Evolutionary conservation across 2,888 invertebrate genomes (phyloP).

Genomic region (Ptychoptera contaminata): DNA sequence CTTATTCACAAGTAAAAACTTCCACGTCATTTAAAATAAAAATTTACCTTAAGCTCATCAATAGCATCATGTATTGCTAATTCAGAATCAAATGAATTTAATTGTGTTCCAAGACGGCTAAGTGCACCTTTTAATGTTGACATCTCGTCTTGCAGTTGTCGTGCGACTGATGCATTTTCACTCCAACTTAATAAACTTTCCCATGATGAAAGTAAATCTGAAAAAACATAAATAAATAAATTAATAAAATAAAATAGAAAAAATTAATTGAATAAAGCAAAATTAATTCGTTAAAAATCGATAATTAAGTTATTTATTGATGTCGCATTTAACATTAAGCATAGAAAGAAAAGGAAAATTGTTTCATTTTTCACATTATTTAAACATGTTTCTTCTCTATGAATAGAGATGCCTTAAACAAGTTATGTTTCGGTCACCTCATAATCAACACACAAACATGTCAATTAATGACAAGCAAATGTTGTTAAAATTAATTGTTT

Average conservation of each 20-base stretch:
- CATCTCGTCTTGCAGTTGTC: conserved; percentile 32
- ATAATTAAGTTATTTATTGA: not conserved
- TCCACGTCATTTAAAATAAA: not conserved
- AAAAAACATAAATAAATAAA: conserved; percentile 10
- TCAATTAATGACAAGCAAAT: too few relatives aligned
- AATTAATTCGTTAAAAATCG: not conserved
- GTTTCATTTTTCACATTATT: too few relatives aligned
- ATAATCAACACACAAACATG: too few relatives aligned
- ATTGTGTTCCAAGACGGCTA: conserved; percentile 20
- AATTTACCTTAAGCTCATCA: conserved; percentile 27
- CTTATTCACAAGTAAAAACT: not conserved
- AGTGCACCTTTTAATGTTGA: conserved; percentile 25
- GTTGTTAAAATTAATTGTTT: too few relatives aligned
- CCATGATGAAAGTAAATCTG: conserved; percentile 31
- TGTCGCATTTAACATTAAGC: too few relatives aligned
- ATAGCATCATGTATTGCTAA: conserved; percentile 29
- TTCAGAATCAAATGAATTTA: conserved; percentile 28
- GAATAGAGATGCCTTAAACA: too few relatives aligned
- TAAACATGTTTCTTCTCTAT: too few relatives aligned
- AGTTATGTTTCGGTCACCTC: too few relatives aligned
- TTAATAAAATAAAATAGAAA: conserved; percentile 1
- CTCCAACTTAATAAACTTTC: conserved; percentile 31
- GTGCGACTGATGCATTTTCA: conserved; percentile 30
- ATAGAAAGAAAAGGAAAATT: too few relatives aligned
- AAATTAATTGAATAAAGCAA: too few relatives aligned